phyloP scores from a whole-genome alignment of 2,888 invertebrate species.

The Lepidochrysops patricia region DNA sequence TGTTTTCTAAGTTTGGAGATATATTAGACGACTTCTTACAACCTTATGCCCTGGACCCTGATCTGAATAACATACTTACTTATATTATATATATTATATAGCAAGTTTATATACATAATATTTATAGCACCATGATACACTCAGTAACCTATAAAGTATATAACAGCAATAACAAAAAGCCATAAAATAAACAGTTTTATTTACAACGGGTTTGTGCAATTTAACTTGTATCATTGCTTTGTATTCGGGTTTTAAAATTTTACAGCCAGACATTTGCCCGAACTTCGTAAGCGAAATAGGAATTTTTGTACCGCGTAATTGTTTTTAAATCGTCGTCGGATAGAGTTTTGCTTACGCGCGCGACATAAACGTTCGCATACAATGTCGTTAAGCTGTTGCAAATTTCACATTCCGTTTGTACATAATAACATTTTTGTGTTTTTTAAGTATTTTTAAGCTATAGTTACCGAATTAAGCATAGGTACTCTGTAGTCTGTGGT shows the following conservation, averaged over 20 bases:
- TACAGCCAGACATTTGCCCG: not conserved
- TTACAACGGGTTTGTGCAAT: not conserved
- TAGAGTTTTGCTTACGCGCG: conserved; percentile 13
- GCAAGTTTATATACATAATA: too few relatives aligned
- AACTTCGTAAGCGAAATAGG: conserved; percentile 13
- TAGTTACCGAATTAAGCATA: too few relatives aligned
- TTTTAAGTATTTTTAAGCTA: too few relatives aligned
- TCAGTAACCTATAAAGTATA: too few relatives aligned
- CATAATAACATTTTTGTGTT: too few relatives aligned
- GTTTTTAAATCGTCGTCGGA: conserved; percentile 15
- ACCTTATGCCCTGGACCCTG: too few relatives aligned
- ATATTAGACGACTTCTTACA: too few relatives aligned
- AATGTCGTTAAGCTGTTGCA: conserved; percentile 9
- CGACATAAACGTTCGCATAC: not conserved
- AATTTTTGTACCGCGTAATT: conserved; percentile 13
- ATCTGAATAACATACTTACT: too few relatives aligned
- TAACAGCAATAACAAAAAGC: not conserved
- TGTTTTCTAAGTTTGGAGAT: too few relatives aligned
- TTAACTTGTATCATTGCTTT: not conserved
- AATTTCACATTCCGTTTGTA: not conserved
- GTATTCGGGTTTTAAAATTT: conserved; percentile 13
- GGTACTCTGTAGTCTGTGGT: too few relatives aligned
- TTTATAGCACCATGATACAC: too few relatives aligned
- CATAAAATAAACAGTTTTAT: not conserved
- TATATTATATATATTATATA: too few relatives aligned